Conservation (phyloP, 1,140 invertebrate genomes). For the Plutomurus gul region DNA sequence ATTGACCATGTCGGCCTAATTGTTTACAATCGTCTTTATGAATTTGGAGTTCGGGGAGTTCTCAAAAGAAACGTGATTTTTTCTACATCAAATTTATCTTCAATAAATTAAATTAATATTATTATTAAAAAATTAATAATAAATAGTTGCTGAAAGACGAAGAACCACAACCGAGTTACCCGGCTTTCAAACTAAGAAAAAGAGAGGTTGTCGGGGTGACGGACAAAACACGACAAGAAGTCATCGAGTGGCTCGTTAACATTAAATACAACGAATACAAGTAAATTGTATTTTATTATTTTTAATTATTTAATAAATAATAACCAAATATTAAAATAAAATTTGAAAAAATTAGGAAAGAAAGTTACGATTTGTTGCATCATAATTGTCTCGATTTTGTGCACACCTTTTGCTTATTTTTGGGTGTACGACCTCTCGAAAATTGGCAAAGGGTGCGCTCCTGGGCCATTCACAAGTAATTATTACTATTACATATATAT, state of each 20-base stretch:
- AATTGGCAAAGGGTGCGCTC: not conserved
- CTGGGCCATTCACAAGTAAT: slow-evolving; percentile 4
- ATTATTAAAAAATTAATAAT: not conserved
- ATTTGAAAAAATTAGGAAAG: not conserved
- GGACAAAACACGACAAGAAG: slow-evolving; percentile 8
- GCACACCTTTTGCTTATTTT: not conserved
- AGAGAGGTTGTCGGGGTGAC: slow-evolving; percentile 22
- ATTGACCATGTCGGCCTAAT: slow-evolving; percentile 39
- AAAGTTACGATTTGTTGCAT: not conserved
- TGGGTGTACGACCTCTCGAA: not conserved
- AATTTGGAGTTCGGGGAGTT: slow-evolving; percentile 36
- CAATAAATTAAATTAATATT: not conserved
- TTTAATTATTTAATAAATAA: not conserved
- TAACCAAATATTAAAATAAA: not conserved
- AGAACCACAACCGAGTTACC: slow-evolving; percentile 28
- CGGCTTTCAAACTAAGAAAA: slow-evolving; percentile 31
- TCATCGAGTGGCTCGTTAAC: slow-evolving; percentile 36
- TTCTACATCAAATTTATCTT: not conserved
- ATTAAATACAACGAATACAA: slow-evolving; percentile 9
- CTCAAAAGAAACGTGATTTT: slow-evolving; percentile 13
- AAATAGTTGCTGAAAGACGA: not conserved
- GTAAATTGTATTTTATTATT: not conserved
- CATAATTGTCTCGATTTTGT: slow-evolving; percentile 6
- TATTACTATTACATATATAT: not conserved
- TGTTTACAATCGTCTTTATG: slow-evolving; percentile 29